Percentiles rank a stretch among this genome's conserved stretches.
These are phyloP conservation scores for Anoncus sp. DNA, from an alignment of 2,888 invertebrate species.

Conservation along the genomic window DNA sequence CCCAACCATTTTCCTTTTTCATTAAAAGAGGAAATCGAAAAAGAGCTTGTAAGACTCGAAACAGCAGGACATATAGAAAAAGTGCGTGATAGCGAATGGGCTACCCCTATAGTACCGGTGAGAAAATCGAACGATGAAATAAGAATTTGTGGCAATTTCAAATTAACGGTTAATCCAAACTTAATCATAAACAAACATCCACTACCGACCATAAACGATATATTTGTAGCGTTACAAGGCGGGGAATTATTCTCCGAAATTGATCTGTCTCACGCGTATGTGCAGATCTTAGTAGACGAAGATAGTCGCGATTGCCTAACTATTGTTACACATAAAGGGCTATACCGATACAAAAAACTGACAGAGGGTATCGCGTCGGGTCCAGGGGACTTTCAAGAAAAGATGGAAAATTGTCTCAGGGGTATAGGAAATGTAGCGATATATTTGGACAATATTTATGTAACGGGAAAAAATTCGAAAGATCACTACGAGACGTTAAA, in stretches of 20 bases:
- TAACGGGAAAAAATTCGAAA: conserved; percentile 8
- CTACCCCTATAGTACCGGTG: conserved; percentile 75
- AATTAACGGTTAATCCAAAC: conserved; percentile 70
- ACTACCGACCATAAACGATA: conserved; percentile 67
- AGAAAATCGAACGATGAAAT: conserved; percentile 68
- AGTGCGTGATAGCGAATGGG: conserved; percentile 72
- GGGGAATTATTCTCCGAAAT: conserved; percentile 70
- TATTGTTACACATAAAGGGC: conserved; percentile 57
- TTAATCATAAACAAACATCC: conserved; percentile 71
- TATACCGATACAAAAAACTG: conserved; percentile 53
- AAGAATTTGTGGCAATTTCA: conserved; percentile 69
- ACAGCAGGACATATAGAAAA: conserved; percentile 64
- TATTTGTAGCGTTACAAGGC: conserved; percentile 68
- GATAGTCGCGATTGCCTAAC: conserved; percentile 43
- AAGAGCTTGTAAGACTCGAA: conserved; percentile 52
- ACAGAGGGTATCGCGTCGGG: conserved; percentile 59
- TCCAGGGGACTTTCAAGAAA: conserved; percentile 48
- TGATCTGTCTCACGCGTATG: conserved; percentile 60
- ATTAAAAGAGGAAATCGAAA: conserved; percentile 45
- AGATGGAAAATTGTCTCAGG: conserved; percentile 22
- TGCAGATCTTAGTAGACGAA: conserved; percentile 51
- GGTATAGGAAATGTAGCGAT: conserved; percentile 17
- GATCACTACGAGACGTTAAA: conserved; percentile 18
- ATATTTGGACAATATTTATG: conserved; percentile 36
- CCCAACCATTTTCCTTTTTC: conserved; percentile 67